Percentiles rank a stretch among this genome's conserved stretches.
phyloP scores from a whole-genome alignment of 2,113 vertebrate species.

The Rhipidura dahli region DNA sequence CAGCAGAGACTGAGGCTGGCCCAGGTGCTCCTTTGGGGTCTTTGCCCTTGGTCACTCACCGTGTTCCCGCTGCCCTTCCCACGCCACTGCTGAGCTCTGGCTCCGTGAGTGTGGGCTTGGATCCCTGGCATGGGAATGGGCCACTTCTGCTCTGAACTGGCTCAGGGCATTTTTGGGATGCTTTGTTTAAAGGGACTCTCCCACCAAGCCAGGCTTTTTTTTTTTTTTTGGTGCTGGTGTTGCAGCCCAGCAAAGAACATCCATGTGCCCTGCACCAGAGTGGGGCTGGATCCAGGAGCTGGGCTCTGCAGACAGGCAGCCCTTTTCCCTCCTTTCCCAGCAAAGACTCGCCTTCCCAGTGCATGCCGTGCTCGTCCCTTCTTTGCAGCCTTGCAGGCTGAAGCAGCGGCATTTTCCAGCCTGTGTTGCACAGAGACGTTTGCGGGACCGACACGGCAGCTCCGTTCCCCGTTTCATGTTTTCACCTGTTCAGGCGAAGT shows the following conservation, averaged over 20 bases:
- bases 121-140: neutral
- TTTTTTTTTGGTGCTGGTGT: neutral
- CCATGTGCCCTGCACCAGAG: fast-evolving
- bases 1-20: neutral
- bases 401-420: neutral
- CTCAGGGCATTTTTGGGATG: neutral
- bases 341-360: neutral
- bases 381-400: neutral
- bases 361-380: neutral
- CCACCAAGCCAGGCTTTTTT: neutral
- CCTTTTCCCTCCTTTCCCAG: neutral
- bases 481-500: conserved; percentile 13
- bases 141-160: neutral
- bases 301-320: neutral
- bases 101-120: fast-evolving
- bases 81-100: fast-evolving
- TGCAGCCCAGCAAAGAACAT: neutral
- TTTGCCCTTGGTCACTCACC: neutral
- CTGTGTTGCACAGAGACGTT: neutral
- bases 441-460: neutral
- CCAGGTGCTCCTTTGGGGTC: neutral
- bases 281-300: neutral
- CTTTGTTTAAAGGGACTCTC: fast-evolving
- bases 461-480: neutral
- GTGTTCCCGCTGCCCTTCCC: neutral